Base-by-base conservation (phyloP, 2,113 vertebrate genomes). In the Odocoileus hemionus region DNA sequence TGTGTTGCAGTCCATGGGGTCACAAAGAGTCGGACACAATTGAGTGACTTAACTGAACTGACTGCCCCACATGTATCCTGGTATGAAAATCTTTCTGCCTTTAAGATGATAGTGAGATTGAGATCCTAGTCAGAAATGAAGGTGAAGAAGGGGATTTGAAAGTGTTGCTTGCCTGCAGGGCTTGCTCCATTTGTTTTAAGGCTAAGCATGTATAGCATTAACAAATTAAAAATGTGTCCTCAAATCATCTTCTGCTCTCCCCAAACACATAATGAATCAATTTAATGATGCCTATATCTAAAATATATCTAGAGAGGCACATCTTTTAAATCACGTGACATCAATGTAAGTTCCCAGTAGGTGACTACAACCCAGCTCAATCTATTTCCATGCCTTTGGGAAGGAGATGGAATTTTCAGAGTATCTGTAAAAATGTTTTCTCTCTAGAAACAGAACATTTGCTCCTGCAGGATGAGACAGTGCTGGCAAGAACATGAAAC, bases 1-100 rank as follows among this genome's bases (percentile, higher is more conserved):
- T 0, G 2, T 19, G 33, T 8, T 67, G 33, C 64, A 67, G 17
- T 36, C 33, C 64, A 36, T 67, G 4, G 64, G 33, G 17, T n/a
- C 1, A 0, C 8, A n/a, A n/a, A 67, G 64, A 36, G 17, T 36
- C 2, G 0, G 33, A 70, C 64, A 70, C 0, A 4, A 70, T 9
- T 70, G n/a, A 70, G 17, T 0, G 9, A 70, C 17, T 70, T 36
- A 36, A 70, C 64, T 36, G 17, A 67, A 36, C 17, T 21, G 67
- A 70, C 19, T 36, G 17, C 50, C 25, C 43, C 26, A 91, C 28
- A 3, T 21, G 57, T 47, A 55, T 30, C 19, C 43, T n/a, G 6
- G 7, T 74, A 33, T 83, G 55, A 52, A 74, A 36, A 4, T 17
- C 39, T 4, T 25, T 82, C n/a, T 55, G 16, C 11, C 61, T 95